Conservation (phyloP, 2,888 invertebrate species). For the Himalopsyche anomala region DNA sequence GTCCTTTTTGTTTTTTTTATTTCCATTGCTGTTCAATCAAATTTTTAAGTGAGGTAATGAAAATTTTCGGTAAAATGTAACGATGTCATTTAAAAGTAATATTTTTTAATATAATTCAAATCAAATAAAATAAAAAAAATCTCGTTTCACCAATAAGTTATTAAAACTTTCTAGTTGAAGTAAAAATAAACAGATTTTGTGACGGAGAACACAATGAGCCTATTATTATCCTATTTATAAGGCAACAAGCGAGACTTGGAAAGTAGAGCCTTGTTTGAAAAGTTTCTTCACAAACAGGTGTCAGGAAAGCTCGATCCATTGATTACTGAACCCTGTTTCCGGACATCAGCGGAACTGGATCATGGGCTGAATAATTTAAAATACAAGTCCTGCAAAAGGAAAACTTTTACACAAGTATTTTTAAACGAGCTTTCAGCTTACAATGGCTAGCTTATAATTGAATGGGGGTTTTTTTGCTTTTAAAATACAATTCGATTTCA, state of each 20-base stretch:
- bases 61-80: too few species aligned
- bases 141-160: too few species aligned
- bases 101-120: too few species aligned
- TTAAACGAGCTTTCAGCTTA: slow-evolving; percentile 9
- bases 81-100: too few species aligned
- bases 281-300: slow-evolving; percentile 45
- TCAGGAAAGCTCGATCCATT: slow-evolving; percentile 46
- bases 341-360: slow-evolving; percentile 21
- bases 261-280: background rate
- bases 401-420: slow-evolving; percentile 27
- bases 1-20: too few species aligned
- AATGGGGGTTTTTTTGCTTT: background rate
- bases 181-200: too few species aligned
- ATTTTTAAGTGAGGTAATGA: too few species aligned
- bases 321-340: slow-evolving; percentile 36
- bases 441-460: background rate
- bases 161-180: too few species aligned
- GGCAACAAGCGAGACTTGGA: background rate
- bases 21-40: too few species aligned
- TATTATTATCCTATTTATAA: slow-evolving; percentile 24
- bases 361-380: slow-evolving; percentile 44
- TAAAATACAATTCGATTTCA: slow-evolving; percentile 3
- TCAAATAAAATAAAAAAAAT: too few species aligned
- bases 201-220: background rate
- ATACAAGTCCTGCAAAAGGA: slow-evolving; percentile 5